Evolutionary conservation across 2,888 invertebrate species (phyloP).

Genomic region (Oscheius onirici): DNA sequence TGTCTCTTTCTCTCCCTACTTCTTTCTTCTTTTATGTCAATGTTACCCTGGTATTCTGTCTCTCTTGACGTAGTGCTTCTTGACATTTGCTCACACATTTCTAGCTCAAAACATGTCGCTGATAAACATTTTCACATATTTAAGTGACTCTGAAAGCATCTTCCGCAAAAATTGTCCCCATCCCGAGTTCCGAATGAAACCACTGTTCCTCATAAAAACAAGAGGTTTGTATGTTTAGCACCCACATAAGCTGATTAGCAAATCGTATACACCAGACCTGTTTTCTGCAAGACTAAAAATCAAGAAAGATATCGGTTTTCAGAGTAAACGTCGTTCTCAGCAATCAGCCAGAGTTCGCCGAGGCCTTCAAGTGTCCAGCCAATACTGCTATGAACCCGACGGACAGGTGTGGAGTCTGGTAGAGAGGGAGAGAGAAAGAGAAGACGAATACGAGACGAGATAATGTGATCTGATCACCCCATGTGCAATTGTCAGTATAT

Average conservation of each 20-base stretch:
- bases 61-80: too few species aligned
- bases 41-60: too few species aligned
- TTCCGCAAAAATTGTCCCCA: too few species aligned
- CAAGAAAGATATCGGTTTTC: conserved; percentile 5
- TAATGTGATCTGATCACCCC: conserved; percentile 18
- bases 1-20: too few species aligned
- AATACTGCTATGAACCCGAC: conserved; percentile 89
- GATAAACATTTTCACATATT: too few species aligned
- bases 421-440: neutral
- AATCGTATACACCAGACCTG: neutral
- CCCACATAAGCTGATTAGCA: neutral
- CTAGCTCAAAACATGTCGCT: too few species aligned
- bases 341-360: conserved; percentile 87
- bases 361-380: conserved; percentile 85
- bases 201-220: too few species aligned
- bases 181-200: too few species aligned
- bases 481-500: conserved; percentile 28
- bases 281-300: neutral
- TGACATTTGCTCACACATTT: too few species aligned
- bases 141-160: too few species aligned
- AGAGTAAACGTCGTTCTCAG: conserved; percentile 55
- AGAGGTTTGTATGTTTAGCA: neutral
- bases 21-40: too few species aligned
- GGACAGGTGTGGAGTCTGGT: conserved; percentile 68
- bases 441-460: too few species aligned